phyloP scores from a whole-genome alignment of 2,888 invertebrate genomes.

The Adelphocoris suturalis region DNA sequence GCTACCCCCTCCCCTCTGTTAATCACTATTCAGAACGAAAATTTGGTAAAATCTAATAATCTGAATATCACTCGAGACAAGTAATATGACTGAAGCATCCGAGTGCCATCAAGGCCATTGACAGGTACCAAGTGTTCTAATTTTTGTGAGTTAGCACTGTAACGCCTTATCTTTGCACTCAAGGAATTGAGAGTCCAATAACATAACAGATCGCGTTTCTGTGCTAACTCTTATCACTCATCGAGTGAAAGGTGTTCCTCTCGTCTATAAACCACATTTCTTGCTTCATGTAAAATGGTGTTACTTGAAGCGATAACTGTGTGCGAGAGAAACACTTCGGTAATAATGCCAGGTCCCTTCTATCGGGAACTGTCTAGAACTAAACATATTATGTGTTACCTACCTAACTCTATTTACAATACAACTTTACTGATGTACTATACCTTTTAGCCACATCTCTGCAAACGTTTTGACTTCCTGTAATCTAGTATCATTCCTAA shows the following conservation, averaged over 20 bases:
- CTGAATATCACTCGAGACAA: background rate
- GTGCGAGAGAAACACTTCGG: constrained; percentile 6
- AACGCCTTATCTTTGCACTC: background rate
- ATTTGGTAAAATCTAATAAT: background rate
- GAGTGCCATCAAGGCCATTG: background rate
- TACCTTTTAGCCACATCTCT: too few species aligned
- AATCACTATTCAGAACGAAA: background rate
- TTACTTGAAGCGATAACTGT: constrained; percentile 15
- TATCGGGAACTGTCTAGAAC: constrained; percentile 3
- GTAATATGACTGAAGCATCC: background rate
- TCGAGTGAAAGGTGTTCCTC: constrained; percentile 5
- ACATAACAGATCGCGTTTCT: background rate
- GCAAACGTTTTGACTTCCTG: too few species aligned
- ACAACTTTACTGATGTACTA: too few species aligned
- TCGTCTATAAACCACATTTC: background rate
- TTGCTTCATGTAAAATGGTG: background rate
- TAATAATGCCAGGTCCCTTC: background rate
- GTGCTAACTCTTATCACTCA: background rate
- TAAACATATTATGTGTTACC: background rate
- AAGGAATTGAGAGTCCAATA: too few species aligned
- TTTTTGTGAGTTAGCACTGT: background rate
- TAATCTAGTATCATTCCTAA: too few species aligned
- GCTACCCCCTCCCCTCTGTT: background rate
- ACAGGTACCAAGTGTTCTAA: background rate
- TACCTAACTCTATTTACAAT: background rate